Base-by-base conservation (phyloP, 2,797 vertebrate genomes). In the Syngnathus rostellatus region DNA sequence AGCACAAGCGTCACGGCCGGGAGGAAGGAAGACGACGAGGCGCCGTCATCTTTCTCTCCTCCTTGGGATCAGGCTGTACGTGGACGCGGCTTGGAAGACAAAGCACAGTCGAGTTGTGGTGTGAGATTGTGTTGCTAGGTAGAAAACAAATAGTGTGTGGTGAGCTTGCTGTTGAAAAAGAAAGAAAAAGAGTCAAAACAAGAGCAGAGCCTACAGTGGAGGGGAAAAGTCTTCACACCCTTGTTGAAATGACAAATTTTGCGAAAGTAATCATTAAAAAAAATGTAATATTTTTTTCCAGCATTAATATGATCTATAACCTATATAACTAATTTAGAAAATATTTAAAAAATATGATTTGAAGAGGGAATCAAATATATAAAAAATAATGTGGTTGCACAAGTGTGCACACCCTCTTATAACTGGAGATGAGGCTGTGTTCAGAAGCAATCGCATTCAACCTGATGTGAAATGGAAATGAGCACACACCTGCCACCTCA, bases 51-150 rank as follows among this genome's bases (percentile, higher is more conserved):
- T 77, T 73, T 54, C 64, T 63, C 74, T 61, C 73, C 72, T 71
- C 71, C 73, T 82, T 79, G 84, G 79, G 85, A 83, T 85, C 16
- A 71, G 68, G 72, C 76, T 66, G 37, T 12, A 54, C 67, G 66
- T 65, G 75, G 68, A 59, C 63, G 73, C 70, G 65, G 82, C 77
- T 71, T 70, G 78, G 68, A 81, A 65, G 80, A 88, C 84, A 86
- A 86, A 88, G 85, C 80, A 53, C 80, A 85, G 81, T 83, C 63
- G 58, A 85, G 63, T 60, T 76, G 69, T 79, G 77, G 81, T 85
- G 83, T 81, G 82, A 83, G 85, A 80, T 84, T 80, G 83, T 88
- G 84, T 85, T 48, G 72, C 80, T 79, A 82, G 70, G 85, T 74
- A 79, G 68, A 78, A 80, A 83, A 78, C 79, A 77, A 55, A 55